Evolutionary conservation across 2,797 vertebrate species (phyloP).

Genomic region (Hoplostethus mediterraneus): DNA sequence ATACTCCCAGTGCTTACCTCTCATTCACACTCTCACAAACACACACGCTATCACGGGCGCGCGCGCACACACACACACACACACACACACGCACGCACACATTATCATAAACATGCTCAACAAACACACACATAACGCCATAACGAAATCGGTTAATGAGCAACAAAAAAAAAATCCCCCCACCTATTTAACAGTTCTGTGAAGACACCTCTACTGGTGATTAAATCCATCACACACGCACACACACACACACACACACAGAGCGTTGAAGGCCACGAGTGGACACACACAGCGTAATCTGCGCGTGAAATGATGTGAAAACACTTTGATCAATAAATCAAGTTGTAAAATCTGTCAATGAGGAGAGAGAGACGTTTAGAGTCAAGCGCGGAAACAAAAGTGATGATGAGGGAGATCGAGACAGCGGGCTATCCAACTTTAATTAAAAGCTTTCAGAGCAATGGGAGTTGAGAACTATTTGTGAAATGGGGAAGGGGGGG

Average conservation of each 20-base stretch:
- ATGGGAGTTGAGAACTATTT: constrained; percentile 37
- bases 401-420: constrained; percentile 47
- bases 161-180: constrained; percentile 67
- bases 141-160: constrained; percentile 76
- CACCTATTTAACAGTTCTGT: constrained; percentile 68
- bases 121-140: constrained; percentile 57
- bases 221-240: constrained; percentile 42
- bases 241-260: constrained; percentile 10
- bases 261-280: background rate
- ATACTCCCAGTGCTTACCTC: constrained; percentile 85
- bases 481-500: background rate
- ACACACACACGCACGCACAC: constrained; percentile 5
- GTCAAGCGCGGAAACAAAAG: constrained; percentile 32
- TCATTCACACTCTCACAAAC: constrained; percentile 77
- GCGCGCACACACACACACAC: constrained; percentile 15
- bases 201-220: constrained; percentile 59
- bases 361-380: constrained; percentile 44
- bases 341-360: constrained; percentile 69
- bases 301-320: constrained; percentile 58
- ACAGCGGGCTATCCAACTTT: constrained; percentile 63
- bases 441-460: constrained; percentile 70
- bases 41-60: constrained; percentile 41
- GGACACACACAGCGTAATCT: constrained; percentile 26
- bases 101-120: constrained; percentile 68
- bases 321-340: constrained; percentile 71